Base-by-base conservation (phyloP, 2,797 vertebrate species). In the Aulostomus chinensis region DNA sequence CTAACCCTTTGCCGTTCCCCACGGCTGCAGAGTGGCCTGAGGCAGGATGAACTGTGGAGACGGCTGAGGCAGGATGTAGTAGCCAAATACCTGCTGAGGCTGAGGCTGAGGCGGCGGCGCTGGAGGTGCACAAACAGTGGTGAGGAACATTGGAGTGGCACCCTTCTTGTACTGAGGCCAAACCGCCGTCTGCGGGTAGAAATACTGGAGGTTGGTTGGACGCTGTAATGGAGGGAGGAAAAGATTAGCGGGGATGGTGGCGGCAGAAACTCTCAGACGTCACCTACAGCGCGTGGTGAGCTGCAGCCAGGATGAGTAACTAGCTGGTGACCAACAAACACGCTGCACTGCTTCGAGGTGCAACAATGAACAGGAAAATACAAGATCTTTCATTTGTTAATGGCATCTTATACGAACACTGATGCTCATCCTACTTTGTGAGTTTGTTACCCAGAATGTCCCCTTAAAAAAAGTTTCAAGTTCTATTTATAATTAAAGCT, bases 1-100 rank as follows among this genome's bases (percentile, higher is more conserved):
- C 56, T 79, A 86, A 32, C 77, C 68, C 57, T 80, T 89, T 53
- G 72, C 85, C 2, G 69, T 49, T 8, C 68, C 86, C 84, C 88
- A 90, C 1, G 86, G 79, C 65, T 89, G 87, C 52, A 91, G 56
- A 17, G 80, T 12, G 40, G 88, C 86, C 12, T 88, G 88, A 31
- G 92, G 89, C 22, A 93, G 9, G 36, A 92, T 87, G 83, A 92
- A 92, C 70, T 90, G 91, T 0, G 89, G 88, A 10, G 84, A 15
- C 0, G 65, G 57, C 48, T 87, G 90, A 2, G 87, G 86, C 47
- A 91, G 18, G 33, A 92, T 53, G 59, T 90, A 92, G 81, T 90
- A 91, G 54, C 88, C 80, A 4, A 89, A 77, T 4, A 90, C 49
- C n/a, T 86, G 86, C 34, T 84, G 76, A 6, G 64, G 64, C 0